These are phyloP conservation scores for Agapostemon virescens DNA, from an alignment of 2,888 invertebrate genomes.

Conservation along the genomic window DNA sequence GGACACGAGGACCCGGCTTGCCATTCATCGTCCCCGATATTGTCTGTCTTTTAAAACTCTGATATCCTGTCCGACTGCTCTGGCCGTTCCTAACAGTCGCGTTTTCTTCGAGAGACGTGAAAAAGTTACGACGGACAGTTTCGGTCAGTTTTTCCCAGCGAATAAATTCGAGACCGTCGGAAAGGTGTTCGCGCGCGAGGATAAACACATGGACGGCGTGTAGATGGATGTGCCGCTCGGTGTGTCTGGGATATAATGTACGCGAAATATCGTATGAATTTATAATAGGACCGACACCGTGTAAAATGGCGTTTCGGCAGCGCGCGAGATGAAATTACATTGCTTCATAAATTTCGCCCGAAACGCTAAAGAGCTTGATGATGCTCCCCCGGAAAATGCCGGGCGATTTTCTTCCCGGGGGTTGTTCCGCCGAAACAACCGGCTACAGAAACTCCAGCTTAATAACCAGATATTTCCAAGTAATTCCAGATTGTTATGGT, in stretches of 20 bases:
- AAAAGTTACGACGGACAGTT: conserved; percentile 48
- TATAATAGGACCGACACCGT: conserved; percentile 42
- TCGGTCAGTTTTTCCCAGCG: conserved; percentile 31
- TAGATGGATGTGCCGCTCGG: background rate
- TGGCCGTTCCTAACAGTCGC: conserved; percentile 46
- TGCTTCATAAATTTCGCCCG: conserved; percentile 39
- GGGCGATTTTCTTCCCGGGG: background rate
- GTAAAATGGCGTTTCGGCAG: conserved; percentile 22
- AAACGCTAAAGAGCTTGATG: conserved; percentile 8
- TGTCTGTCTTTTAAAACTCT: conserved; percentile 55
- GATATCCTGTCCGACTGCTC: conserved; percentile 45
- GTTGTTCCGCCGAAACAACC: background rate
- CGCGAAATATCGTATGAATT: conserved; percentile 51
- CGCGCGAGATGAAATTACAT: conserved; percentile 36
- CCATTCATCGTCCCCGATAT: conserved; percentile 52
- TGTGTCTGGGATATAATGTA: conserved; percentile 36
- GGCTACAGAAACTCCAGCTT: background rate
- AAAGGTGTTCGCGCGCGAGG: background rate
- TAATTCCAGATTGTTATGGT: background rate
- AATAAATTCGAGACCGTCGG: conserved; percentile 36
- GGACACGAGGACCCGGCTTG: conserved; percentile 25
- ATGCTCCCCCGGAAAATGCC: conserved; percentile 1
- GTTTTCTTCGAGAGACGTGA: conserved; percentile 41
- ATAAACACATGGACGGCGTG: background rate
- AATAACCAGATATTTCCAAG: background rate